Evolutionary conservation across 2,113 vertebrate genomes (phyloP).

Genomic region (Halichoeres trimaculatus): DNA sequence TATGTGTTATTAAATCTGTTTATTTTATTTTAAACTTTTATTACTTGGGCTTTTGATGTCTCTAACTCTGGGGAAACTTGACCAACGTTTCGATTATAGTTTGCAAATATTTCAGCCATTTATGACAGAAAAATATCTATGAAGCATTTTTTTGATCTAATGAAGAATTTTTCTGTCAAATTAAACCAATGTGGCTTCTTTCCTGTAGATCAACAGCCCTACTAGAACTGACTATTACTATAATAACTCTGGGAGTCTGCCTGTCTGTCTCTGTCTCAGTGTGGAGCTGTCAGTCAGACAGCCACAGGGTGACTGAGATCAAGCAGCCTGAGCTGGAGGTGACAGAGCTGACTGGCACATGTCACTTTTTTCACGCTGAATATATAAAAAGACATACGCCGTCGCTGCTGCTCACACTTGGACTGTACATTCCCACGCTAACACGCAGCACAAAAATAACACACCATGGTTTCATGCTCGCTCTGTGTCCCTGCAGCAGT

Average conservation of each 20-base stretch:
- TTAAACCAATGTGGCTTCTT: too few species aligned
- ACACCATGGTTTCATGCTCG: background rate
- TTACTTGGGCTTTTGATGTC: too few species aligned
- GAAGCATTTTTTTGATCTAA: too few species aligned
- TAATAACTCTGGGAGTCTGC: background rate
- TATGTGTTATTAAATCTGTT: too few species aligned
- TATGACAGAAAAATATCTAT: too few species aligned
- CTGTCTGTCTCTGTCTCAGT: background rate
- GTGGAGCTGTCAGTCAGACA: slow-evolving; percentile 42
- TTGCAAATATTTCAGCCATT: too few species aligned
- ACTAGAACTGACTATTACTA: too few species aligned
- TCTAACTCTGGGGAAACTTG: too few species aligned
- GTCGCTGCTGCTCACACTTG: background rate
- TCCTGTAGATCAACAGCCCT: too few species aligned
- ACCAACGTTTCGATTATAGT: too few species aligned
- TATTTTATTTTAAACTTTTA: too few species aligned
- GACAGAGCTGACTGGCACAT: slow-evolving; percentile 31
- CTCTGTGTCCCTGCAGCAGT: background rate
- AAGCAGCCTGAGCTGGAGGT: slow-evolving; percentile 22
- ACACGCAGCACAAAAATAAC: background rate
- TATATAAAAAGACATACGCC: slow-evolving; percentile 4
- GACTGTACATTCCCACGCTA: background rate
- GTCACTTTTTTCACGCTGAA: slow-evolving; percentile 10
- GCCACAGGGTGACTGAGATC: slow-evolving; percentile 5
- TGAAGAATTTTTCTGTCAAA: too few species aligned